Evolutionary conservation across 1,140 invertebrate species (phyloP).

Genomic region (Archivesica marissinica): DNA sequence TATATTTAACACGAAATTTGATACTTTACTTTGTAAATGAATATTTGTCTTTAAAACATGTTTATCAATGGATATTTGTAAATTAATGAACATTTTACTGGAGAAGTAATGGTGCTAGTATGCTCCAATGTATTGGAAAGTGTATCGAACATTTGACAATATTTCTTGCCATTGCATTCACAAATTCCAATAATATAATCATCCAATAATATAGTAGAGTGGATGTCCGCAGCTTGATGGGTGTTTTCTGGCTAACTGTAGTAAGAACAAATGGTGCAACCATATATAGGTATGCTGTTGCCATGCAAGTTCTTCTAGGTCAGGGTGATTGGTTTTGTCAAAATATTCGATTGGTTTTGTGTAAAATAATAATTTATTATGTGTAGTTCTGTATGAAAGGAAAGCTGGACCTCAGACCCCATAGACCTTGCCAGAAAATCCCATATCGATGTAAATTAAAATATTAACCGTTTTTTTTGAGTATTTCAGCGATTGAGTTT

Average conservation of each 20-base stretch:
- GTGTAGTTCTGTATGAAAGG: not conserved
- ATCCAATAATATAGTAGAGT: not conserved
- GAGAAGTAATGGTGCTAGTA: constrained; percentile 2
- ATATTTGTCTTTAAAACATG: too few species aligned
- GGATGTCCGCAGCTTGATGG: not conserved
- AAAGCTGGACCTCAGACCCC: constrained; percentile 25
- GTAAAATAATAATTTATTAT: not conserved
- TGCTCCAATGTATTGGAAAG: not conserved
- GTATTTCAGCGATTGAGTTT: not conserved
- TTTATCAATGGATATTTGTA: too few species aligned
- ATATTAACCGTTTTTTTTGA: too few species aligned
- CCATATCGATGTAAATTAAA: not conserved
- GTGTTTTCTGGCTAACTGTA: constrained; percentile 16
- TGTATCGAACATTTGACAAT: not conserved
- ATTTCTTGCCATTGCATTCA: constrained; percentile 46
- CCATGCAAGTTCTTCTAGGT: not conserved
- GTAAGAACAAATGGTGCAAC: not conserved
- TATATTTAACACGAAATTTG: too few species aligned
- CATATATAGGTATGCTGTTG: not conserved
- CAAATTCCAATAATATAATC: not conserved
- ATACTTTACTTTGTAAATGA: too few species aligned
- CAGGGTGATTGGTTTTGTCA: too few species aligned
- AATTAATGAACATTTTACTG: too few species aligned
- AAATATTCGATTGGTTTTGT: not conserved
- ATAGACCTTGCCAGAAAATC: constrained; percentile 29